These are phyloP conservation scores for Chamaea fasciata DNA, from an alignment of 2,113 vertebrate genomes.

Conservation along the genomic window DNA sequence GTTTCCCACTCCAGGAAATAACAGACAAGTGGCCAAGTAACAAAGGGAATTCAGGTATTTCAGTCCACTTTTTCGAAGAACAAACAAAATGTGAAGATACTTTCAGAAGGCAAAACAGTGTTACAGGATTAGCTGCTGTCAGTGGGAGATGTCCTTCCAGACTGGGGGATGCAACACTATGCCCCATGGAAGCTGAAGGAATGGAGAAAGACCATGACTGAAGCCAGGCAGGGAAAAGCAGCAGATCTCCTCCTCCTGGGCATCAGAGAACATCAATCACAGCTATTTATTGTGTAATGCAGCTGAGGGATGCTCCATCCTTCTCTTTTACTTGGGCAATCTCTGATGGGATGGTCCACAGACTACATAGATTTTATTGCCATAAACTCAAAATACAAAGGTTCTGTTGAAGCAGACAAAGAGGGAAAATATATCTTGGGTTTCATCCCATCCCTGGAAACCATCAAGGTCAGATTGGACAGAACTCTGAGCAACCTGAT, in stretches of 20 bases:
- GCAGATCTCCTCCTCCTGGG: not conserved
- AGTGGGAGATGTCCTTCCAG: not conserved
- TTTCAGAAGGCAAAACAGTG: not conserved
- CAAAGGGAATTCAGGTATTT: not conserved
- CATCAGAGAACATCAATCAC: not conserved
- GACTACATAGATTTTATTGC: not conserved
- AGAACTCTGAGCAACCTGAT: not conserved
- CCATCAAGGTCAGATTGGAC: not conserved
- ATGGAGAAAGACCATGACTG: not conserved
- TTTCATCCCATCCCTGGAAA: not conserved
- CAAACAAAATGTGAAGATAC: not conserved
- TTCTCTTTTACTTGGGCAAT: not conserved
- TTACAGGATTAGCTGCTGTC: not conserved
- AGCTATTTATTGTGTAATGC: not conserved
- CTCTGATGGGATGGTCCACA: not conserved
- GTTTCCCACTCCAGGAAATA: not conserved
- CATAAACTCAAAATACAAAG: not conserved
- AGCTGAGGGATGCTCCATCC: not conserved
- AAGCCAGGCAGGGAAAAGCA: not conserved
- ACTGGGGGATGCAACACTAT: accelerated
- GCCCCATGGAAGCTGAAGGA: not conserved
- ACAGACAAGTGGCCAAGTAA: not conserved
- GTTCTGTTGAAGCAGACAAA: not conserved
- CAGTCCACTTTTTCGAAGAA: not conserved
- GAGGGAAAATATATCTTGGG: not conserved